Conservation (phyloP, 2,888 invertebrate genomes). For the Nemotelus pantherinus region DNA sequence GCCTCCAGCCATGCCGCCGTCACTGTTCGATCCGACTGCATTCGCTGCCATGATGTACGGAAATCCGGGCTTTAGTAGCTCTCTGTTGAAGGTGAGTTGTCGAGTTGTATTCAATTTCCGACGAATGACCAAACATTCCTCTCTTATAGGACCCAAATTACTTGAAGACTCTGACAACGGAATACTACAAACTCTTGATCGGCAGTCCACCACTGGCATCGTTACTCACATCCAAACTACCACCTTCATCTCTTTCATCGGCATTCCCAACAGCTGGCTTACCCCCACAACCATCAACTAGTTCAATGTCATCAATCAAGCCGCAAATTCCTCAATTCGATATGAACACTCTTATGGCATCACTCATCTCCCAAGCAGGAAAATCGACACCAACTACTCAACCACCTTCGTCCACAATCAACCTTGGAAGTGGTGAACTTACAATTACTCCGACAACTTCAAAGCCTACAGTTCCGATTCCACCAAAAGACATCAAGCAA, state of each 20-base stretch:
- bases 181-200: conserved; percentile 54
- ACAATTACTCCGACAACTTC: conserved; percentile 55
- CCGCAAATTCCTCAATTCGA: conserved; percentile 54
- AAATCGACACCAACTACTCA: conserved; percentile 51
- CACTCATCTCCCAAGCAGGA: conserved; percentile 53
- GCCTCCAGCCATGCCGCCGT: conserved; percentile 23
- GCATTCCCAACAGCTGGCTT: neutral
- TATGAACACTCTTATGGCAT: conserved; percentile 54
- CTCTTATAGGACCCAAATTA: conserved; percentile 51
- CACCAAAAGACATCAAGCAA: conserved; percentile 46
- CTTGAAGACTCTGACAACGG: conserved; percentile 54
- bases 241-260: conserved; percentile 31
- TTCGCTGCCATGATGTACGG: conserved; percentile 53
- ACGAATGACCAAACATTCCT: neutral
- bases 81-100: conserved; percentile 49
- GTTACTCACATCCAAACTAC: conserved; percentile 45
- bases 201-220: conserved; percentile 49
- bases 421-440: conserved; percentile 54
- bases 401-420: conserved; percentile 54
- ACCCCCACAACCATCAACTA: conserved; percentile 5
- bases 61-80: conserved; percentile 49
- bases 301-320: conserved; percentile 40
- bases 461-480: conserved; percentile 47
- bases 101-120: neutral
- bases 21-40: conserved; percentile 49